Base-by-base conservation (phyloP, 2,888 invertebrate genomes). In the Mythimna impura region DNA sequence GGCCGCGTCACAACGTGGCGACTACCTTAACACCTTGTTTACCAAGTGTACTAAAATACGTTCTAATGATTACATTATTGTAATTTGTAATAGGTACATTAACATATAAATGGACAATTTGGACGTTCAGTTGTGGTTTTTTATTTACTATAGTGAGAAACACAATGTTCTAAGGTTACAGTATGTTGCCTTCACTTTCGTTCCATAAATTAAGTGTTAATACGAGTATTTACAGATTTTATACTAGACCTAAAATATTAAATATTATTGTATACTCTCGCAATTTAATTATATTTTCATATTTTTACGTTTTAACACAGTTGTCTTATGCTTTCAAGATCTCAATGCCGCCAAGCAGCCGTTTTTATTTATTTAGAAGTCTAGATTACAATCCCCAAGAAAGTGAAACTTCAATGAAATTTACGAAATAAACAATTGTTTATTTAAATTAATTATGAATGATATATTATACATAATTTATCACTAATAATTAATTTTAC, bases 21-120 rank as follows among this genome's bases (percentile, higher is more conserved):
- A 89, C 93, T 90, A 92, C 89, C 93, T 90, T 90, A 91, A 85
- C 89, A 90, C 90, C 90, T 93, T 90, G 90, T 89, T 91, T 87
- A 91, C 91, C 93, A 92, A 93, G 91, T 92, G 91, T 92, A 92
- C 94, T 95, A 93, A 92, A 91, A 93, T 94, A 95, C 94, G 88
- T 89, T 89, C 94, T 95, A 96, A 93, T 89, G 93, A 95, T 95
- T 96, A 96, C 93, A 95, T 95, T 95, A 95, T 94, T 95, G 95
- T 95, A 94, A 94, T 94, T 94, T 95, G 96, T 95, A 94, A 93
- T 94, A 95, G 96, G 96, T 96, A 95, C 93, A 93, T 94, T 95
- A 95, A 95, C 94, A 93, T 95, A 96, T 95, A 94, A 94, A 95
- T 96, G 96, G 96, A 96, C 96, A 96, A 94, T 95, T 96, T 96